Percentiles rank a stretch among this genome's conserved stretches.
Evolutionary conservation across 2,888 invertebrate species (phyloP).

Genomic region (Drosophila nr. fundita): DNA sequence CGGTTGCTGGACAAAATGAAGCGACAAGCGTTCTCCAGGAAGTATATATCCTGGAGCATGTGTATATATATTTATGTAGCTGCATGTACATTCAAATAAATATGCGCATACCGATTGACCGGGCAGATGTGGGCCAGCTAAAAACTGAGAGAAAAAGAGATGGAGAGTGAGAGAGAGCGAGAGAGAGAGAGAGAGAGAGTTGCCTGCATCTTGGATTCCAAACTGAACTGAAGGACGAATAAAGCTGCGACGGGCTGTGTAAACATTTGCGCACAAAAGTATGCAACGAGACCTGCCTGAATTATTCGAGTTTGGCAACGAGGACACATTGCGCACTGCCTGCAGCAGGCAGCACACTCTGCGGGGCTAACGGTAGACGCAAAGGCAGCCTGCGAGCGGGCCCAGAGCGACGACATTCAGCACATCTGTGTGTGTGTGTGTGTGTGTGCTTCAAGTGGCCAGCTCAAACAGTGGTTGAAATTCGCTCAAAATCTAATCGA

Average conservation of each 20-base stretch:
- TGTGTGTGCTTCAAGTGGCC: constrained; percentile 50
- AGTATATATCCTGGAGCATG: background rate
- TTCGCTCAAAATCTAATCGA: background rate
- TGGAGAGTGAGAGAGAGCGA: no score
- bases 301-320: constrained; percentile 67
- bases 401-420: constrained; percentile 49
- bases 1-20: background rate
- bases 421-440: constrained; percentile 7
- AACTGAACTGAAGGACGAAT: constrained; percentile 54
- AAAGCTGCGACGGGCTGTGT: constrained; percentile 58
- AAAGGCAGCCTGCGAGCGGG: background rate
- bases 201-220: constrained; percentile 59
- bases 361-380: background rate
- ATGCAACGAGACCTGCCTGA: constrained; percentile 76
- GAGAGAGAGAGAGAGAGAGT: background rate
- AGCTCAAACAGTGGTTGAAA: constrained; percentile 39
- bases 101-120: constrained; percentile 29
- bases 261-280: constrained; percentile 80
- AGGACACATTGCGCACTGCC: constrained; percentile 49
- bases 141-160: background rate
- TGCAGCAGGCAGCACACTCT: constrained; percentile 5
- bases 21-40: constrained; percentile 10
- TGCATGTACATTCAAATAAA: constrained; percentile 34
- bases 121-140: constrained; percentile 55
- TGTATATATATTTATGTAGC: constrained; percentile 3